phyloP scores from a whole-genome alignment of 2,113 vertebrate species.

The Bubo blakistoni region DNA sequence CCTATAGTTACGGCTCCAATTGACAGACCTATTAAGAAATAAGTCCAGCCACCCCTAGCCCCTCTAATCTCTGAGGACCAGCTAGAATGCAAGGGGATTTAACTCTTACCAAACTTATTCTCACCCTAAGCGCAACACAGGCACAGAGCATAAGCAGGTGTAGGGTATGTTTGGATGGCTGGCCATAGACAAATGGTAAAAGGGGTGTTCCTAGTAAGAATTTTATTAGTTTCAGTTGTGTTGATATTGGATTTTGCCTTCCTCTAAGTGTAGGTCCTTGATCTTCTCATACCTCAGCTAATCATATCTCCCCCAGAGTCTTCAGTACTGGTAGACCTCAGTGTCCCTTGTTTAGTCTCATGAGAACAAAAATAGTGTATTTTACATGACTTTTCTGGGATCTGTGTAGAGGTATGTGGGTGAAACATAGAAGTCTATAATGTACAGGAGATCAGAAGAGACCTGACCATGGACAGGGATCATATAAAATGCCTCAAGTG shows the following conservation, averaged over 20 bases:
- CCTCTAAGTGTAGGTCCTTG: not conserved
- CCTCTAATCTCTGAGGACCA: too few relatives aligned
- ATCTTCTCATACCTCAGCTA: not conserved
- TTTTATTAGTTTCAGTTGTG: not conserved
- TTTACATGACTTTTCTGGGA: not conserved
- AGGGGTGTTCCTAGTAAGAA: not conserved
- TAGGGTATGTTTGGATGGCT: not conserved
- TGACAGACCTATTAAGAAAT: too few relatives aligned
- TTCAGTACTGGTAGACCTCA: not conserved
- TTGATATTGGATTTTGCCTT: not conserved
- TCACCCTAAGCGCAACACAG: too few relatives aligned
- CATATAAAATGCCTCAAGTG: fast-evolving
- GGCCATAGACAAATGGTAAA: not conserved
- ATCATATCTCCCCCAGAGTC: not conserved
- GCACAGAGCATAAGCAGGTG: not conserved
- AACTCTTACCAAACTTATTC: too few relatives aligned
- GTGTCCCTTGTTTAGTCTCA: not conserved
- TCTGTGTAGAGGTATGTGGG: not conserved
- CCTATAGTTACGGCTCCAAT: too few relatives aligned
- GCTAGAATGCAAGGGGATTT: too few relatives aligned
- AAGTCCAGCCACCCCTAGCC: too few relatives aligned
- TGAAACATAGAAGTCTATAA: not conserved
- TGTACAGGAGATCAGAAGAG: not conserved
- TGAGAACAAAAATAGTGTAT: not conserved
- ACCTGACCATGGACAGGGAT: not conserved